A percentile compares a stretch with the other conserved stretches of the same genome.
Evolutionary conservation across 2,797 vertebrate species (phyloP).

Genomic region (Thripadectes ignobilis): DNA sequence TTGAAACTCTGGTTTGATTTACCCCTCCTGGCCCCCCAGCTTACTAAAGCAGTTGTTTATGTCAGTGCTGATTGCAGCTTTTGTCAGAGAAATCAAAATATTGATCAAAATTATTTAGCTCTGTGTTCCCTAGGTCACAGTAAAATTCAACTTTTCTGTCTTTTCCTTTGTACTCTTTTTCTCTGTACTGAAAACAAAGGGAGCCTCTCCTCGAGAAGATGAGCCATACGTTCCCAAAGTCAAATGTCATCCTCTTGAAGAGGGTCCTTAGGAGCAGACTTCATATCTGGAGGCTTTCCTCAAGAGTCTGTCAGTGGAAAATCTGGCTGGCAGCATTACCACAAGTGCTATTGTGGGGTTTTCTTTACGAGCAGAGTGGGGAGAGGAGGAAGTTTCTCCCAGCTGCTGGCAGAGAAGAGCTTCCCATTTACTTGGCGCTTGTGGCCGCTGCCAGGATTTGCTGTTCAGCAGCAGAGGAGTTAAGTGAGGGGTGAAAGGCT

Average conservation of each 20-base stretch:
- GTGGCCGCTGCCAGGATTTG: constrained; percentile 42
- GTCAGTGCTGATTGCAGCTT: not conserved
- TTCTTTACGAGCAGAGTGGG: constrained; percentile 21
- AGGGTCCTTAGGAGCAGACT: constrained; percentile 12
- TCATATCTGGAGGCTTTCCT: constrained; percentile 20
- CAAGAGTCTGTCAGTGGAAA: constrained; percentile 19
- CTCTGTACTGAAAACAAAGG: constrained; percentile 7
- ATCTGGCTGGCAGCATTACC: constrained; percentile 29
- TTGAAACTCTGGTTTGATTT: constrained; percentile 28
- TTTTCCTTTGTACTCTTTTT: not conserved
- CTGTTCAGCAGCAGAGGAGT: constrained; percentile 31
- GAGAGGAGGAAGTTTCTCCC: constrained; percentile 28
- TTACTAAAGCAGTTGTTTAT: constrained; percentile 50
- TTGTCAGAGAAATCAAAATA: constrained; percentile 57
- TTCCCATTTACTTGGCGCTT: constrained; percentile 3
- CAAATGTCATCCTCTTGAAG: constrained; percentile 1
- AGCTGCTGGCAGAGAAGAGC: constrained; percentile 49
- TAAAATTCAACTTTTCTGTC: not conserved
- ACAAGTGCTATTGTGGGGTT: constrained; percentile 38
- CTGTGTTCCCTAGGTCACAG: constrained; percentile 5
- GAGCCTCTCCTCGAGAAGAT: not conserved
- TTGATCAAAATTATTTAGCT: constrained; percentile 28
- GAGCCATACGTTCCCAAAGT: not conserved
- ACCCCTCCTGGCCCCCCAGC: not conserved
- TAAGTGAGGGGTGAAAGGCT: constrained; percentile 48